These are phyloP conservation scores for Eupristina koningsbergeri DNA, from an alignment of 1,140 invertebrate genomes.

Conservation along the genomic window DNA sequence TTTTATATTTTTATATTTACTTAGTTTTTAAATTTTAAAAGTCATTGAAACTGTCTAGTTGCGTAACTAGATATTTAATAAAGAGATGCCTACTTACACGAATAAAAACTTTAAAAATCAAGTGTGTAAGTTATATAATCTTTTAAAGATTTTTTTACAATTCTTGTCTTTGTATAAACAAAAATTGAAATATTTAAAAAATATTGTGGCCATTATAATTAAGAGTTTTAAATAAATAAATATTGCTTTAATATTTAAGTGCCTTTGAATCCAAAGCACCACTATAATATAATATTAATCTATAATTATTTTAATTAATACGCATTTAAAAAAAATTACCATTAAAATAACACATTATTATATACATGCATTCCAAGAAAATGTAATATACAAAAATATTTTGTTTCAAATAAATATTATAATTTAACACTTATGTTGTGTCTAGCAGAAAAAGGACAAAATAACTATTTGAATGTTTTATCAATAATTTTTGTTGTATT, in stretches of 20 bases:
- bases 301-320: background rate
- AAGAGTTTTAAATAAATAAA: slow-evolving; percentile 22
- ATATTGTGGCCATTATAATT: background rate
- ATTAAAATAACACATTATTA: background rate
- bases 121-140: background rate
- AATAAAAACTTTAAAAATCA: background rate
- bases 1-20: slow-evolving; percentile 36
- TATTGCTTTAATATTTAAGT: slow-evolving; percentile 33
- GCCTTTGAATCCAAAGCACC: slow-evolving; percentile 34
- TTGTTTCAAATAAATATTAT: too few species aligned
- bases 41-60: slow-evolving; percentile 13
- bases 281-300: slow-evolving; percentile 8
- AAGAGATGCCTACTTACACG: slow-evolving; percentile 15
- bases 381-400: too few species aligned
- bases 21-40: slow-evolving; percentile 13
- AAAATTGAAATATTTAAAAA: background rate
- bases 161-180: background rate
- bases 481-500: too few species aligned
- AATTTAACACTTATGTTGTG: too few species aligned
- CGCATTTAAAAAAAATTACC: background rate
- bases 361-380: background rate
- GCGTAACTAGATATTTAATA: slow-evolving; percentile 31
- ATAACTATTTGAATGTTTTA: too few species aligned
- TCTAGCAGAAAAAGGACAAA: too few species aligned
- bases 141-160: background rate